phyloP scores from a whole-genome alignment of 2,888 invertebrate species.

The Acronicta alni region DNA sequence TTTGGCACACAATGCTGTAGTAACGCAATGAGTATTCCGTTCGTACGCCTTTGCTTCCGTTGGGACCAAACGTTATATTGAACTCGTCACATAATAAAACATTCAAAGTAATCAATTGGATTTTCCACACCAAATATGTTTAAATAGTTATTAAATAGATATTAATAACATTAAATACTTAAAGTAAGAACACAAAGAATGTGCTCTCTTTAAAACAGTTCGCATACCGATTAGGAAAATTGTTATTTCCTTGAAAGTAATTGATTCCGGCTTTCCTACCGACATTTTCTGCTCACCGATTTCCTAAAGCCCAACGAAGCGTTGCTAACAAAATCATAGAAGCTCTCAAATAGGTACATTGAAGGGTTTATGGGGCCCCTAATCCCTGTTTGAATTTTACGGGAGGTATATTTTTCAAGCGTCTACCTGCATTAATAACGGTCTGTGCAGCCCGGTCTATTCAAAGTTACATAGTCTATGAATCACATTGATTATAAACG shows the following conservation, averaged over 20 bases:
- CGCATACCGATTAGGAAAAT: constrained; percentile 1
- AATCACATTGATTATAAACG: constrained; percentile 58
- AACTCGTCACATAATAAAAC: constrained; percentile 52
- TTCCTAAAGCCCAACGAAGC: constrained; percentile 35
- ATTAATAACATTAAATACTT: not conserved
- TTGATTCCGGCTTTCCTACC: constrained; percentile 30
- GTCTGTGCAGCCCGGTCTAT: constrained; percentile 46
- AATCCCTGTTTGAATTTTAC: constrained; percentile 46
- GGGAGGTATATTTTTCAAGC: constrained; percentile 45
- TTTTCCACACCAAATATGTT: constrained; percentile 16
- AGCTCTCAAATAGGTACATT: constrained; percentile 39
- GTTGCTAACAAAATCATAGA: constrained; percentile 44
- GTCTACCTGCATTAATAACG: constrained; percentile 42
- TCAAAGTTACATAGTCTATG: constrained; percentile 52
- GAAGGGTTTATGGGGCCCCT: constrained; percentile 24
- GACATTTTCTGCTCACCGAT: constrained; percentile 26
- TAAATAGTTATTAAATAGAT: not conserved
- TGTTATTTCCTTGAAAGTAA: constrained; percentile 18
- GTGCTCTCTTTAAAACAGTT: not conserved
- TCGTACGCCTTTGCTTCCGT: constrained; percentile 74
- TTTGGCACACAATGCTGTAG: constrained; percentile 82
- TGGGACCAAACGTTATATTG: constrained; percentile 70
- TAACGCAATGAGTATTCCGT: constrained; percentile 79
- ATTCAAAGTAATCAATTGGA: constrained; percentile 7
- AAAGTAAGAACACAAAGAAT: not conserved